phyloP scores from a whole-genome alignment of 2,113 vertebrate species.

The Dasyurus viverrinus region DNA sequence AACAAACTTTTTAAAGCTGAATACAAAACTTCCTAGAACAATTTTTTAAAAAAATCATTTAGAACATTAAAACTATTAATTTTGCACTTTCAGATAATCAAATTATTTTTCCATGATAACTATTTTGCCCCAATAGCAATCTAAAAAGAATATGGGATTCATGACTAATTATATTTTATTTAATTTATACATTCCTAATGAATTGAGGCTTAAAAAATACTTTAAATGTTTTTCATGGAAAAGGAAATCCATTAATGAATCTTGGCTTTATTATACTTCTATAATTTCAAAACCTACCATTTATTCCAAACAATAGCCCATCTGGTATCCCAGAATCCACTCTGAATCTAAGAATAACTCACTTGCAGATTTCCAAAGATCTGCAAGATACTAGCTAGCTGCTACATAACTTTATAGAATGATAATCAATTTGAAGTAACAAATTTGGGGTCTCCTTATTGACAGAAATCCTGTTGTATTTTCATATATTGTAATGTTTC shows the following conservation, averaged over 20 bases:
- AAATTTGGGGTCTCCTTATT: not conserved
- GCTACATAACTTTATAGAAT: not conserved
- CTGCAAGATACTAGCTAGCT: not conserved
- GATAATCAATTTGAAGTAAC: not conserved
- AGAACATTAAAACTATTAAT: not conserved
- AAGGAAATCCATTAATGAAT: not conserved
- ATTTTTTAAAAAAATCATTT: not conserved
- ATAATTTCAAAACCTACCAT: not conserved
- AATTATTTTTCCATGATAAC: not conserved
- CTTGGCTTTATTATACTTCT: not conserved
- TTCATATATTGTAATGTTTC: not conserved
- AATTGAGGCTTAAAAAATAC: not conserved
- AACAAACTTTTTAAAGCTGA: not conserved
- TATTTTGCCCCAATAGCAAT: not conserved
- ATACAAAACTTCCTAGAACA: not conserved
- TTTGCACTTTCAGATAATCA: not conserved
- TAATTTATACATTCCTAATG: not conserved
- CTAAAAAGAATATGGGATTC: not conserved
- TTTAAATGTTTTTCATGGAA: not conserved
- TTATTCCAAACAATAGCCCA: not conserved
- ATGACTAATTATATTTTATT: not conserved
- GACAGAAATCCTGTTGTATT: not conserved
- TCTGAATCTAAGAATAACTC: not conserved
- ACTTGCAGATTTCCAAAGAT: not conserved
- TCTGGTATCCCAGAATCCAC: not conserved